Evolutionary conservation across 2,888 invertebrate species (phyloP).

Genomic region (Cancer borealis): DNA sequence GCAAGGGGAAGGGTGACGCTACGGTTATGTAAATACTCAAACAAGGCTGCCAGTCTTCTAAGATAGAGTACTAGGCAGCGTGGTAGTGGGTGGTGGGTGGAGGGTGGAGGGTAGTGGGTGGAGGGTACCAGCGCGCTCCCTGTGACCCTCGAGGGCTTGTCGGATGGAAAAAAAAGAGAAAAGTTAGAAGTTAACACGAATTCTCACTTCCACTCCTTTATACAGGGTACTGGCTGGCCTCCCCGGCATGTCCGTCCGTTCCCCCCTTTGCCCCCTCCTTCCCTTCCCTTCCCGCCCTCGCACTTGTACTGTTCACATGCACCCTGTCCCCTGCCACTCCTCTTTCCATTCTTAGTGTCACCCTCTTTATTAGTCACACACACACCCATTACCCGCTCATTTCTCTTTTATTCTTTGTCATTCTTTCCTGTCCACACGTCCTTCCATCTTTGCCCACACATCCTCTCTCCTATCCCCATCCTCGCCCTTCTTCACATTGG

Average conservation of each 20-base stretch:
- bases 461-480: neutral
- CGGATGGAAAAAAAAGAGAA: neutral
- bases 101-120: neutral
- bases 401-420: neutral
- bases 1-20: neutral
- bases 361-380: neutral
- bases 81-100: neutral
- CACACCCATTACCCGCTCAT: neutral
- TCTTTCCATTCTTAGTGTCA: neutral
- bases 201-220: neutral
- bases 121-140: neutral
- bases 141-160: neutral
- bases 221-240: neutral
- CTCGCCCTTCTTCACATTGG: neutral
- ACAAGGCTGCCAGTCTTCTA: slow-evolving; percentile 2
- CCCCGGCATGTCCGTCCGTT: neutral
- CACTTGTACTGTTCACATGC: neutral
- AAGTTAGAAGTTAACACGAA: neutral
- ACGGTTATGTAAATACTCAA: neutral
- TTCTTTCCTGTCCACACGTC: neutral
- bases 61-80: neutral
- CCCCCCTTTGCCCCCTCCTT: neutral
- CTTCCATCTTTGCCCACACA: neutral
- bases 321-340: neutral
- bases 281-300: neutral